These are phyloP conservation scores for Protonibea diacanthus DNA, from an alignment of 2,797 vertebrate genomes.

Conservation along the genomic window DNA sequence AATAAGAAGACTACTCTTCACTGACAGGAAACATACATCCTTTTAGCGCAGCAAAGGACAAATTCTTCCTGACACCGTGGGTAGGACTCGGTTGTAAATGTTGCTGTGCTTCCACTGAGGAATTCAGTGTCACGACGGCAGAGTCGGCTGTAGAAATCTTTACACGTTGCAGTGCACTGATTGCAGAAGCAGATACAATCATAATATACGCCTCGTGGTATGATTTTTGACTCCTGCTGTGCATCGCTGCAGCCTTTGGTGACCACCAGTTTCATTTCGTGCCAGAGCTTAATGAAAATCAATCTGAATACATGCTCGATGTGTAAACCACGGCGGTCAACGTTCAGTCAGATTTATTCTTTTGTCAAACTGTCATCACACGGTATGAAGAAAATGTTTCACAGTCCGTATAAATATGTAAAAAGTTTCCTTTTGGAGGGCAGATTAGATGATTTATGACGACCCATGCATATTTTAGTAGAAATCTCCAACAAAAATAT, in stretches of 20 bases:
- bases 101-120: slow-evolving; percentile 30
- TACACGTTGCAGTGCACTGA: slow-evolving; percentile 10
- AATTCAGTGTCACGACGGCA: slow-evolving; percentile 36
- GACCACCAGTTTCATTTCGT: neutral
- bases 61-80: slow-evolving; percentile 42
- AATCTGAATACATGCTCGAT: neutral
- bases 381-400: neutral
- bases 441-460: neutral
- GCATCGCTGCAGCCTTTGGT: neutral
- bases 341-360: neutral
- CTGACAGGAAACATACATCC: slow-evolving; percentile 74
- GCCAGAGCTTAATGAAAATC: neutral
- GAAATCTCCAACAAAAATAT: neutral
- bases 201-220: too few relatives aligned
- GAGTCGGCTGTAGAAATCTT: slow-evolving; percentile 31
- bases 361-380: neutral
- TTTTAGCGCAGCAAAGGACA: slow-evolving; percentile 50
- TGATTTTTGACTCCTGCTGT: neutral
- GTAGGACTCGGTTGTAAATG: slow-evolving; percentile 11
- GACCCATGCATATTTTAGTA: neutral
- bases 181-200: slow-evolving; percentile 29
- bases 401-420: neutral
- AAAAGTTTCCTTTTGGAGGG: neutral
- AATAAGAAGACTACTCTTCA: slow-evolving; percentile 66
- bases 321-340: neutral